A percentile compares a stretch with the other conserved stretches of the same genome.
Conservation (phyloP, 1,140 invertebrate species). For the Drosophila tristis region DNA sequence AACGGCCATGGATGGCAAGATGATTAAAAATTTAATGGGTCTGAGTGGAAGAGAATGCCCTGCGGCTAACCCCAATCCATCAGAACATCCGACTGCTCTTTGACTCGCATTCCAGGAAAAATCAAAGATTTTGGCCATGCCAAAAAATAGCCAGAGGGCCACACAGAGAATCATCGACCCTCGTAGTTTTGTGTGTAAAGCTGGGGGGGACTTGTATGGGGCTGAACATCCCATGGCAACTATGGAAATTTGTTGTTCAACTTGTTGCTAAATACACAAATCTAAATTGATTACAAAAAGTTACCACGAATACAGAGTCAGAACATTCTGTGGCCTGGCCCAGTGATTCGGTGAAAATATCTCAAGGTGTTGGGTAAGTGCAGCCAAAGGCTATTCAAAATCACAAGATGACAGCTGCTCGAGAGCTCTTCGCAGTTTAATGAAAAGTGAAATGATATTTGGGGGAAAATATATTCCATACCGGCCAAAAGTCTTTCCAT, state of each 20-base stretch:
- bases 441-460: conserved; percentile 62
- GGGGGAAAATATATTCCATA: conserved; percentile 1
- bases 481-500: conserved; percentile 10
- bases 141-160: conserved; percentile 9
- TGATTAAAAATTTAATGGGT: conserved; percentile 71
- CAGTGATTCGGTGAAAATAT: conserved; percentile 12
- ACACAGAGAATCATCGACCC: conserved; percentile 15
- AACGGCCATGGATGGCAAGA: conserved; percentile 16
- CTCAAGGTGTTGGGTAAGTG: conserved; percentile 66
- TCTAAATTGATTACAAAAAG: conserved; percentile 43
- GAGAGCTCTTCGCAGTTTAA: conserved; percentile 65
- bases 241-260: conserved; percentile 41
- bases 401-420: conserved; percentile 52
- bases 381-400: conserved; percentile 42
- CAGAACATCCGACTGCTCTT: conserved; percentile 32
- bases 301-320: conserved; percentile 7
- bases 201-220: neutral
- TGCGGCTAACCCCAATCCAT: conserved; percentile 36
- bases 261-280: conserved; percentile 54
- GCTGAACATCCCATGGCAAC: conserved; percentile 1
- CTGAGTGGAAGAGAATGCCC: conserved; percentile 24
- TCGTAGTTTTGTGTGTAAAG: conserved; percentile 4
- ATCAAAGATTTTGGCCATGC: conserved; percentile 37
- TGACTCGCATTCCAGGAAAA: conserved; percentile 24
- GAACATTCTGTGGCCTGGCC: neutral